Conservation (phyloP, 2,797 vertebrate species). For the Labeo calbasu region DNA sequence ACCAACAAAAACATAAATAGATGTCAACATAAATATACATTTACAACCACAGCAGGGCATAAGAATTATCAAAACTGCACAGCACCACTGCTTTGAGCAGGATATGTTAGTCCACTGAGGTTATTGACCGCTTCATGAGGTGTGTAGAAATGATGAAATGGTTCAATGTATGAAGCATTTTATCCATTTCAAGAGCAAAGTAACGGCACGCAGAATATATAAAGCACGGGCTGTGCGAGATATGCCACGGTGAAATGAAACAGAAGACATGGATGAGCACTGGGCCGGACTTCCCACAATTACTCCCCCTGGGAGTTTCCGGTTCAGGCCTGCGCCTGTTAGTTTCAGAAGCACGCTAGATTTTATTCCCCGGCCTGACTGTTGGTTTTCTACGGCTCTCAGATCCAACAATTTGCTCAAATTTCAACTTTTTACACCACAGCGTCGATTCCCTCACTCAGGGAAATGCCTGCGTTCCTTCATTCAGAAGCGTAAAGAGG, state of each 20-base stretch:
- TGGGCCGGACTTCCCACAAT: constrained; percentile 43
- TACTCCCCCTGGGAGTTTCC: constrained; percentile 44
- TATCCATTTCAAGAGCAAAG: constrained; percentile 32
- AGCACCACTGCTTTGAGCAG: neutral
- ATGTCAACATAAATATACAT: constrained; percentile 9
- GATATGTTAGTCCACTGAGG: constrained; percentile 21
- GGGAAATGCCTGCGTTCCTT: constrained; percentile 64
- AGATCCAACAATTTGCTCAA: constrained; percentile 67
- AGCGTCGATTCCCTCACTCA: constrained; percentile 55
- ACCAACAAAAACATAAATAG: neutral
- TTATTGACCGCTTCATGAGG: constrained; percentile 16
- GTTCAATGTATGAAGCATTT: constrained; percentile 17
- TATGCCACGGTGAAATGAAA: constrained; percentile 23
- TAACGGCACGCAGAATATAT: constrained; percentile 33
- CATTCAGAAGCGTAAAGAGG: constrained; percentile 73
- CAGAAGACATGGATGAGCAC: constrained; percentile 11
- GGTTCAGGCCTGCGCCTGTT: constrained; percentile 41
- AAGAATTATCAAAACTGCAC: constrained; percentile 11
- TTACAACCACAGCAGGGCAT: neutral
- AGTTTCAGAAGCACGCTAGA: constrained; percentile 47
- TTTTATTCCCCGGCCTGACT: constrained; percentile 54
- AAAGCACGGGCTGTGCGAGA: neutral
- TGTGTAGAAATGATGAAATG: constrained; percentile 29
- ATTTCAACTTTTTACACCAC: constrained; percentile 69
- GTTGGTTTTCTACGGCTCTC: constrained; percentile 41